Conservation (phyloP, 2,888 invertebrate species). For the Stenichneumon culpator region DNA sequence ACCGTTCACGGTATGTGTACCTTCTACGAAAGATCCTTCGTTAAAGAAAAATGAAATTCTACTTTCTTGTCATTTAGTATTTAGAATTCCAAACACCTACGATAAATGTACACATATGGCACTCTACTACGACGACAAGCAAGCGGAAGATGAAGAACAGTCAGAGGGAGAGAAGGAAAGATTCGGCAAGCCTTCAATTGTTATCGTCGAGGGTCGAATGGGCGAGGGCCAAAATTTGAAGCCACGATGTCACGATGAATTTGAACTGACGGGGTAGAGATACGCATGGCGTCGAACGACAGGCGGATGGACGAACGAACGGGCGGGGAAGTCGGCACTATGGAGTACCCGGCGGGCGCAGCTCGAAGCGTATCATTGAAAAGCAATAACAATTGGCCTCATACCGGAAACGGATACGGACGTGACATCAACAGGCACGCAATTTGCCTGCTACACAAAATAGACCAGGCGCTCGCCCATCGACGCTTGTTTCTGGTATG, state of each 20-base stretch:
- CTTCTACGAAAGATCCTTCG: no score
- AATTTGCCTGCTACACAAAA: conserved; percentile 77
- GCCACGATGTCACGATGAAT: conserved; percentile 45
- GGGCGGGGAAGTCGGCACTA: background rate
- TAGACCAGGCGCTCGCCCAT: conserved; percentile 71
- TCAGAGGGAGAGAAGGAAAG: background rate
- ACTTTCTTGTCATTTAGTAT: no score
- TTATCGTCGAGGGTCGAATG: background rate
- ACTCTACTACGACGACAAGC: no score
- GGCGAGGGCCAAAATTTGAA: conserved; percentile 9
- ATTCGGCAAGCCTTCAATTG: conserved; percentile 42
- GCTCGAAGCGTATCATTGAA: conserved; percentile 70
- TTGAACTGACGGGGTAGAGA: conserved; percentile 34
- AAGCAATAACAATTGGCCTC: conserved; percentile 80
- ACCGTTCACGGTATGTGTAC: no score
- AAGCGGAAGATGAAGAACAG: no score
- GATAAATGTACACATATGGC: no score
- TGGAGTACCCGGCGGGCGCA: conserved; percentile 24
- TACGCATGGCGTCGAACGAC: conserved; percentile 41
- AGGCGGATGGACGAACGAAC: conserved; percentile 52
- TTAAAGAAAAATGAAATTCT: no score
- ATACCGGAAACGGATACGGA: conserved; percentile 78
- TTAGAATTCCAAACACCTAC: no score
- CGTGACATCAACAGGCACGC: conserved; percentile 80
- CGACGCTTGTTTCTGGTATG: conserved; percentile 32